These are phyloP conservation scores for Cryptomyrus ogoouensis DNA, from an alignment of 2,113 vertebrate species.

Conservation along the genomic window DNA sequence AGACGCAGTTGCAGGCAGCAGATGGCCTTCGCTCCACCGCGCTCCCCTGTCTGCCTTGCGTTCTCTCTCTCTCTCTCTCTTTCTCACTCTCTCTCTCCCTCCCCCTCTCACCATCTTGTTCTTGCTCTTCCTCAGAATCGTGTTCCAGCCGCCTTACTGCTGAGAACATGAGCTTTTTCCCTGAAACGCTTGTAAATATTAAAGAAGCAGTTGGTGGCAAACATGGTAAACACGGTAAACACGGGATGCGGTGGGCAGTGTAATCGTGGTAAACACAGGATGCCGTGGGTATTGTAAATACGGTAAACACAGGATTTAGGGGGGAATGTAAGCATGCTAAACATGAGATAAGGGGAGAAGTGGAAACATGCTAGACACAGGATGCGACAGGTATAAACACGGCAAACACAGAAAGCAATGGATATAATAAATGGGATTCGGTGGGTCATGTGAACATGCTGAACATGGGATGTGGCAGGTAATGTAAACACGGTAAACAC, in stretches of 20 bases:
- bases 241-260: background rate
- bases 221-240: background rate
- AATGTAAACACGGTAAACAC: background rate
- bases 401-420: background rate
- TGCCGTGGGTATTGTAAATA: background rate
- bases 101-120: background rate
- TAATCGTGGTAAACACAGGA: background rate
- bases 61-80: background rate
- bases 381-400: background rate
- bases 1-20: slow-evolving; percentile 38
- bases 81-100: background rate
- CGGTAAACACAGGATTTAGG: background rate
- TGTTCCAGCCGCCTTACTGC: background rate
- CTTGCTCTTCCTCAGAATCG: background rate
- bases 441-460: background rate
- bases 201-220: background rate
- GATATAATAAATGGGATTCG: background rate
- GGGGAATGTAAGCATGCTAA: background rate
- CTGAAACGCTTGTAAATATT: background rate
- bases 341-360: background rate
- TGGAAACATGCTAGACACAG: background rate
- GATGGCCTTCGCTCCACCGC: slow-evolving; percentile 25
- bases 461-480: background rate
- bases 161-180: background rate
- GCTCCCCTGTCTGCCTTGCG: slow-evolving; percentile 7